Percentiles rank a stretch among this genome's conserved stretches.
Evolutionary conservation across 2,888 invertebrate genomes (phyloP).

Genomic region (Aphidius colemani): DNA sequence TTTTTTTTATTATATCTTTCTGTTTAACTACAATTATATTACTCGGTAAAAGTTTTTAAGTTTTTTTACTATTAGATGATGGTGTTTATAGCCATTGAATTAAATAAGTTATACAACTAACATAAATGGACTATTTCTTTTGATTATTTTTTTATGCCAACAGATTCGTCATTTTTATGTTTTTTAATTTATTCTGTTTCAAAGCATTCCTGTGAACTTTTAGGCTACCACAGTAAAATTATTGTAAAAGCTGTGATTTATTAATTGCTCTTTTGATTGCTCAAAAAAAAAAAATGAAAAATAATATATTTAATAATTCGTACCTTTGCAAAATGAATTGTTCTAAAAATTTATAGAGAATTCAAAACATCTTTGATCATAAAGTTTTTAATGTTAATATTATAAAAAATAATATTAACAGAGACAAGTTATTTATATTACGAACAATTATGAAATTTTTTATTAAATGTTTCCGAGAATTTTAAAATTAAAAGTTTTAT

Average conservation of each 20-base stretch:
- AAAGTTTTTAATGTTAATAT: no score
- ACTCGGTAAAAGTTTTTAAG: not conserved
- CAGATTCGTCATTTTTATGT: no score
- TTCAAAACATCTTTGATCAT: no score
- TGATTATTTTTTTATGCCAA: not conserved
- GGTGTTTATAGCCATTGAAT: slow-evolving; percentile 23
- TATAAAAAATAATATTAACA: no score
- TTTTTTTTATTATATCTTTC: not conserved
- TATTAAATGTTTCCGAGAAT: no score
- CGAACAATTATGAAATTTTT: no score
- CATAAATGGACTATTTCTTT: slow-evolving; percentile 14
- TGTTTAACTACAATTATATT: slow-evolving; percentile 1
- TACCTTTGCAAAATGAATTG: no score
- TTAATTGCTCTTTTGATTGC: slow-evolving; percentile 23
- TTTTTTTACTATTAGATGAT: not conserved
- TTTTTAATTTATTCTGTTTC: slow-evolving; percentile 16
- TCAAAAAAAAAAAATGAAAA: slow-evolving; percentile 7
- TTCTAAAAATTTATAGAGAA: no score
- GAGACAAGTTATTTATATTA: no score
- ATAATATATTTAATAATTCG: no score
- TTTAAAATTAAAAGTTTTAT: no score
- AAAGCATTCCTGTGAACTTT: slow-evolving; percentile 22
- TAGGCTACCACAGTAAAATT: slow-evolving; percentile 17
- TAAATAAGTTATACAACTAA: slow-evolving; percentile 26
- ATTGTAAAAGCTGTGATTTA: slow-evolving; percentile 20